Conservation (phyloP, 2,113 vertebrate species). For the Progne subis region DNA sequence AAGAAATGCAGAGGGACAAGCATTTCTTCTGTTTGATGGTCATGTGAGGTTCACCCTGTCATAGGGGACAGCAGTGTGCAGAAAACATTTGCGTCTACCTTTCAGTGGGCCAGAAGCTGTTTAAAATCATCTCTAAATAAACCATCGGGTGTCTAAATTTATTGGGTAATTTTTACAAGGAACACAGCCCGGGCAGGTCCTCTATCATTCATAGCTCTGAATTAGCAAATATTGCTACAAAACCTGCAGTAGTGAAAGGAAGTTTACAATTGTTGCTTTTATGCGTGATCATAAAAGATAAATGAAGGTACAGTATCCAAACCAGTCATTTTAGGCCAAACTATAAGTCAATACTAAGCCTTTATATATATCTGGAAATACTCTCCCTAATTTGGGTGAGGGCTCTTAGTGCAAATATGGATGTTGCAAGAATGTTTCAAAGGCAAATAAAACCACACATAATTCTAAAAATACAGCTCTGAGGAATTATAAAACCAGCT, state of each 20-base stretch:
- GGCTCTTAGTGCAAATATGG: neutral
- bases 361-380: neutral
- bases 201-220: neutral
- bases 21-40: neutral
- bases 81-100: neutral
- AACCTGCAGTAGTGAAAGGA: neutral
- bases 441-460: neutral
- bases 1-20: neutral
- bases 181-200: neutral
- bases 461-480: neutral
- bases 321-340: neutral
- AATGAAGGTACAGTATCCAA: neutral
- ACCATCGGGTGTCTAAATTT: neutral
- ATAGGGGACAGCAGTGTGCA: neutral
- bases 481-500: neutral
- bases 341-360: neutral
- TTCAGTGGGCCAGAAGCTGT: neutral
- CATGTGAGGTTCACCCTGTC: neutral
- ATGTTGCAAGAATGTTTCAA: conserved; percentile 1
- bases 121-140: neutral
- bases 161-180: neutral
- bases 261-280: neutral
- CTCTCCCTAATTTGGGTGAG: neutral
- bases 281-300: neutral
- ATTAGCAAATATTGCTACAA: neutral